These are phyloP conservation scores for Lepas anatifera DNA, from an alignment of 2,888 invertebrate genomes.

Conservation along the genomic window DNA sequence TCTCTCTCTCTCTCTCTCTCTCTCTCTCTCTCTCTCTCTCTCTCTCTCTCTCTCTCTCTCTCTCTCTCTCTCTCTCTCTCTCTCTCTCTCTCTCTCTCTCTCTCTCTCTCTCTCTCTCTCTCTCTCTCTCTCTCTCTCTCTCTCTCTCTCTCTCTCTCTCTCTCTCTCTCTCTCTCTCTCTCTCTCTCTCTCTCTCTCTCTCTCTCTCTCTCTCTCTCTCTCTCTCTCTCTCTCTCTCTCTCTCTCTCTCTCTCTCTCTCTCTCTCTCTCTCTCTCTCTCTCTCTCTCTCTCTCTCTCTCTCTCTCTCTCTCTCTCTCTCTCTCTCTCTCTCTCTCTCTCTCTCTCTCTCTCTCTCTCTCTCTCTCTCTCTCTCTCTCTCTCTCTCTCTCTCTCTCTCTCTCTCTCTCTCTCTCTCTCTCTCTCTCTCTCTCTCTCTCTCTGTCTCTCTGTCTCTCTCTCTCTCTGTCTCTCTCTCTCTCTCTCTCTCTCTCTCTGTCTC, in stretches of 20 bases:
- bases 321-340: not conserved
- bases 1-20: not conserved
- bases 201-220: too few species aligned
- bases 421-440: too few species aligned
- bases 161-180: too few species aligned
- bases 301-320: not conserved
- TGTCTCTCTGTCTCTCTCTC: too few species aligned
- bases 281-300: slow-evolving; percentile 11
- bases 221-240: too few species aligned
- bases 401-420: not conserved
- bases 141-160: not conserved
- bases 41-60: too few species aligned
- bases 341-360: not conserved
- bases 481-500: too few species aligned
- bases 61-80: too few species aligned
- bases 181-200: too few species aligned
- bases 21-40: not conserved
- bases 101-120: not conserved
- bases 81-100: not conserved
- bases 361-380: not conserved
- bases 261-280: slow-evolving; percentile 13
- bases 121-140: not conserved
- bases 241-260: not conserved
- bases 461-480: too few species aligned
- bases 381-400: slow-evolving; percentile 1